Evolutionary conservation across 2,113 vertebrate genomes (phyloP), one percentile per base, ranked within the genome.

Genomic region (Zootoca vivipara): DNA sequence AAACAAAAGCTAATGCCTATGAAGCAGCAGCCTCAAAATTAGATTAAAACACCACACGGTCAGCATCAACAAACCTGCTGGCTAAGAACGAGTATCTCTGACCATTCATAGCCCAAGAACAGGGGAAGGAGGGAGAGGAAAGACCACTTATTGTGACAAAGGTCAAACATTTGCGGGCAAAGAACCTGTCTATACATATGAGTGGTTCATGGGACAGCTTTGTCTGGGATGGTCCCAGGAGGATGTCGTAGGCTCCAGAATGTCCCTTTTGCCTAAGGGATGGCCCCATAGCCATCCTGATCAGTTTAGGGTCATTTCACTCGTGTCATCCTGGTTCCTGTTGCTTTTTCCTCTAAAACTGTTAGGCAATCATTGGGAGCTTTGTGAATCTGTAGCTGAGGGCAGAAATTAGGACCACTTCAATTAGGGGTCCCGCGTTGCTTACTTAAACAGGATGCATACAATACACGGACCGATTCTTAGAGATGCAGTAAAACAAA

Each of bases 111-210:
- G 94, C 95, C 95, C 6, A 91, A 94, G 95, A 89, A 84, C 94
- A 95, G 95, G 95, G 91, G 95, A 95, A 95, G 30, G 13, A 52
- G 22, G 42, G 9, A 42, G 33, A 26, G 95, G 93, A 94, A 95
- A 94, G 94, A 92, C 95, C 91, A 91, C 89, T 94, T 92, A 94
- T 92, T 83, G 85, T 95, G 96, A 96, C 96, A 97, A 96, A 97
- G 97, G 97, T 98, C 96, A 97, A 93, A 95, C 92, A 94, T 96
- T 95, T 95, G 89, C 94, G 94, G 95, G 92, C 95, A 95, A 92
- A 91, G 56, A 93, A 94, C 90, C 90, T 95, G 93, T 96, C 93
- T 90, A 75, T 91, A 94, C 89, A 85, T 92, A 92, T 78, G 92
- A 92, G 85, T 81, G 89, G 93, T 78, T 95, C 90, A 2, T 94